These are phyloP conservation scores for Euproctis similis DNA, from an alignment of 2,888 invertebrate genomes.

Conservation along the genomic window DNA sequence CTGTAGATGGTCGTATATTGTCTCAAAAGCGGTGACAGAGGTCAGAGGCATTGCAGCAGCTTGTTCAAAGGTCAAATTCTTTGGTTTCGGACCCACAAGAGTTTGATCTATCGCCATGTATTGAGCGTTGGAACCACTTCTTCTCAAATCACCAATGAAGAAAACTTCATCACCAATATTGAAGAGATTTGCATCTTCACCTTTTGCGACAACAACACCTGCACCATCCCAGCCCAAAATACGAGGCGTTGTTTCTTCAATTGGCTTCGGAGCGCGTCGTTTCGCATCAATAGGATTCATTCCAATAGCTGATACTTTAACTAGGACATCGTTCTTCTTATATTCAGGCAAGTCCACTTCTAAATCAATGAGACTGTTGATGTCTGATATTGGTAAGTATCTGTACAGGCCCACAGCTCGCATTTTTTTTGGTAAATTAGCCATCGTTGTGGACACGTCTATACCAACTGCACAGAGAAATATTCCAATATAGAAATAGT, in stretches of 20 bases:
- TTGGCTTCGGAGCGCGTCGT: conserved; percentile 48
- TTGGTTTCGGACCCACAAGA: conserved; percentile 49
- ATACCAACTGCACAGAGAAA: no score
- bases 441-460: no score
- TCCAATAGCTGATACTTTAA: conserved; percentile 57
- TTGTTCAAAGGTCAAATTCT: conserved; percentile 51
- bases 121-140: conserved; percentile 56
- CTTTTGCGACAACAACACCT: conserved; percentile 50
- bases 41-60: conserved; percentile 63
- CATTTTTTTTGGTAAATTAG: conserved; percentile 50
- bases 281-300: conserved; percentile 64
- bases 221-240: conserved; percentile 64
- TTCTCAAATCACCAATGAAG: conserved; percentile 49
- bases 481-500: no score
- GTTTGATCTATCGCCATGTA: conserved; percentile 52
- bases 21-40: conserved; percentile 52
- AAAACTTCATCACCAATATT: conserved; percentile 59
- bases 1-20: conserved; percentile 47
- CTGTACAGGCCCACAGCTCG: conserved; percentile 60
- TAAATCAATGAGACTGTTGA: conserved; percentile 50
- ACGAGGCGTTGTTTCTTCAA: conserved; percentile 39
- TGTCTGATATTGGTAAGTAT: conserved; percentile 55
- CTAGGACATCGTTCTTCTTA: conserved; percentile 42
- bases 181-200: conserved; percentile 34
- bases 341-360: conserved; percentile 46